phyloP scores from a whole-genome alignment of 2,797 vertebrate genomes.

The Cryptoblepharus egeriae region DNA sequence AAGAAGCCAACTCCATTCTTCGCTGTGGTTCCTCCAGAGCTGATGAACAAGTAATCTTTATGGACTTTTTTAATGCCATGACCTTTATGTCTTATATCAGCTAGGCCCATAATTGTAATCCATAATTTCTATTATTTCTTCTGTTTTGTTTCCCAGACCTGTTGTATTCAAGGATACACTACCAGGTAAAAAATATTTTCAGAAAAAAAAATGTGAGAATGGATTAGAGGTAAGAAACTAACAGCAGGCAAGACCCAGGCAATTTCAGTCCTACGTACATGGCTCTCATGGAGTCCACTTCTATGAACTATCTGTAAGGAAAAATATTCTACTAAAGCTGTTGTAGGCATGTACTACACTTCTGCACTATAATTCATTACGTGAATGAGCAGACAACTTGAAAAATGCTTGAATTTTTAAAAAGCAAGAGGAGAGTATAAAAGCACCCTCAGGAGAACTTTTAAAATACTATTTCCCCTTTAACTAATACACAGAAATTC shows the following conservation, averaged over 20 bases:
- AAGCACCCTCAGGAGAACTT: background rate
- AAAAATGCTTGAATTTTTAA: background rate
- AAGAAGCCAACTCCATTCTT: no score
- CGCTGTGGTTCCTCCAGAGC: no score
- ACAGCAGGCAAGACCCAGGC: background rate
- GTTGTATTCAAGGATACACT: no score
- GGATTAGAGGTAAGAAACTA: background rate
- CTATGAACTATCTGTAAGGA: background rate
- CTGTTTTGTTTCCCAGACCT: no score
- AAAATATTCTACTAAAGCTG: background rate
- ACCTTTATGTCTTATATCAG: no score
- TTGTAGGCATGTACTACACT: background rate
- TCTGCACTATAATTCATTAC: background rate
- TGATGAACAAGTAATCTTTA: no score
- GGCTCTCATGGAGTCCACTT: background rate
- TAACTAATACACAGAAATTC: background rate
- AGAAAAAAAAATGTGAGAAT: background rate
- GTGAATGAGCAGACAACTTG: background rate
- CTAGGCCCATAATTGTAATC: no score
- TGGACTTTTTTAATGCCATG: no score
- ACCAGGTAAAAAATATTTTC: background rate
- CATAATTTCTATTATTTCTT: no score
- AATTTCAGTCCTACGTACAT: background rate
- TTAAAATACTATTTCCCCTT: background rate
- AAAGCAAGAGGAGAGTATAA: background rate